Base-by-base conservation (phyloP, 2,797 vertebrate species). In the Clarias laeviceps region DNA sequence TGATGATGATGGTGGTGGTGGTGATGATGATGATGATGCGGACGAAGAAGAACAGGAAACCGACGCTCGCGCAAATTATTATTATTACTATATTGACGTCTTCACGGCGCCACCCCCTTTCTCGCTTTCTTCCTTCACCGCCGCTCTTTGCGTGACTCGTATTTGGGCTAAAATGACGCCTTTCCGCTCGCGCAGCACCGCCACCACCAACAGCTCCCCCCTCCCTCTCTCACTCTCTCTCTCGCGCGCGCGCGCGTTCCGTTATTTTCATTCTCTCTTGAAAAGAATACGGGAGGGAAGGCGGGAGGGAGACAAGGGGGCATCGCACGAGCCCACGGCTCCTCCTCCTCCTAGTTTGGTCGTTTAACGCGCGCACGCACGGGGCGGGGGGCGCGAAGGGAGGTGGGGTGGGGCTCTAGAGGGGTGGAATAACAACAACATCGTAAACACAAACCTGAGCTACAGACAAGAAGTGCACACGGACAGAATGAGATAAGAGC, bases 91-190 rank as follows among this genome's bases (percentile, higher is more conserved):
- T 76, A 37, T 62, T 40, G 56, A 40, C 57, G 57, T 62, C 34
- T 62, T 27, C 57, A 18, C 77, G 22, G 34, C 77, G 22, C 77
- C 77, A 17, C 57, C 61, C 61, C 24, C 32, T 34, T 2, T 27
- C 9, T 37, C 2, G 17, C 74, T 5, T 57, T 34, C 18, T 22
- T 14, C 27, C 18, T 32, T 15, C 14, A 24, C 27, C 59, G 50
- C 6, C 73, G 29, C 64, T 50, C 22, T 20, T 57, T 15, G 50
- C 50, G 74, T 84, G 74, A 84, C 72, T 84, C 82, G 70, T 65
- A 66, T 65, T 27, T 57, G 54, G 83, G 59, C 81, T 79, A 68
- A 84, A 82, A 86, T 84, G 89, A 90, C 88, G 89, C 88, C 85
- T 85, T 89, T 89, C 88, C 87, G 87, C 86, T 73, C 80, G 29